Percentiles rank a stretch among this genome's conserved stretches.
Evolutionary conservation across 30 jellyfish, hydroid and myxozoan species (phyloP).

Genomic region (Clytia hemisphaerica): DNA sequence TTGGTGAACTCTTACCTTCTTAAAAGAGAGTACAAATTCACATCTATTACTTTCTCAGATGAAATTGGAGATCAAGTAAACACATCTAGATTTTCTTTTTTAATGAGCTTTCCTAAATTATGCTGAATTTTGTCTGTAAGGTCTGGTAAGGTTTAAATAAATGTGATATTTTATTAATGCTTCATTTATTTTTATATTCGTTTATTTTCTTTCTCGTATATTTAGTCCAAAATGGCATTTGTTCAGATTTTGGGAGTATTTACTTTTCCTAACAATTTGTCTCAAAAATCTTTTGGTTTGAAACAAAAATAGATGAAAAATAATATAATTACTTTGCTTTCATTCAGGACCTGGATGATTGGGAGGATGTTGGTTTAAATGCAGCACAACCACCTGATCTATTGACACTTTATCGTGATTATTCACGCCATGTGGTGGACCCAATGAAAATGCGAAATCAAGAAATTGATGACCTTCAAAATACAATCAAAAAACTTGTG

Average conservation of each 20-base stretch:
- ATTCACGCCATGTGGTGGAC: slow-evolving; percentile 70
- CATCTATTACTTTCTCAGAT: slow-evolving; percentile 93
- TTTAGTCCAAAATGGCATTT: background rate
- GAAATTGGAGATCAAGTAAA: slow-evolving; percentile 91
- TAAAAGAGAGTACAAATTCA: slow-evolving; percentile 61
- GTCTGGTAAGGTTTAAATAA: no score
- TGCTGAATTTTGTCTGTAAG: background rate
- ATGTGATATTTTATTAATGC: no score
- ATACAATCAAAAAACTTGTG: slow-evolving; percentile 48
- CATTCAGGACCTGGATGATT: slow-evolving; percentile 78
- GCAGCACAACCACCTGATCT: slow-evolving; percentile 85
- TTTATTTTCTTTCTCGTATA: background rate
- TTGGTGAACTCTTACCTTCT: slow-evolving; percentile 67
- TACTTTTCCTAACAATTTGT: no score
- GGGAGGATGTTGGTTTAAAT: slow-evolving; percentile 97
- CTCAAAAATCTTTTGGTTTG: no score
- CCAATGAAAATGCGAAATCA: slow-evolving; percentile 51
- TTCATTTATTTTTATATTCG: no score
- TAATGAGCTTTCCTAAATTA: background rate
- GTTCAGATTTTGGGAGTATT: no score
- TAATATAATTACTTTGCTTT: no score
- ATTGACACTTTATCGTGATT: slow-evolving; percentile 67
- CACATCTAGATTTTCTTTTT: no score
- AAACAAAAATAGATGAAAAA: no score
- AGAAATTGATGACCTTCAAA: slow-evolving; percentile 51